Conservation (phyloP, 2,888 invertebrate genomes). For the Cataglyphis cursor region DNA sequence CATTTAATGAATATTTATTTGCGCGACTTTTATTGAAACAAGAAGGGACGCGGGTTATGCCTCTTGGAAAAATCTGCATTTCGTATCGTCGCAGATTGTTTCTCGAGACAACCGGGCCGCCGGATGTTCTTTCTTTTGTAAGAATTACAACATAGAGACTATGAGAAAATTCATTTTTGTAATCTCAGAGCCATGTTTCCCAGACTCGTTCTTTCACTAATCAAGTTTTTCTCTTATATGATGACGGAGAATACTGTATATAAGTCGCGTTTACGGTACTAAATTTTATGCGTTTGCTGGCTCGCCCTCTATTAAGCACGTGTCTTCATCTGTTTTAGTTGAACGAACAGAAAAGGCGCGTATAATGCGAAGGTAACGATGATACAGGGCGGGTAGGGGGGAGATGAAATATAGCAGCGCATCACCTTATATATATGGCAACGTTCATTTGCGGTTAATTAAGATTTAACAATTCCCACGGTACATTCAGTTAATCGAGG, state of each 20-base stretch:
- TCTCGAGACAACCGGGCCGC: background rate
- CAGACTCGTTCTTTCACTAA: conserved; percentile 10
- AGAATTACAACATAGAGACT: background rate
- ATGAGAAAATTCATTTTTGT: conserved; percentile 30
- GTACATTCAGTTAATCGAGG: conserved; percentile 2
- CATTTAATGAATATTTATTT: conserved; percentile 40
- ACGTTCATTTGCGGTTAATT: conserved; percentile 56
- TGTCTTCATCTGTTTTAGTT: conserved; percentile 55
- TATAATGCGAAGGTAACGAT: conserved; percentile 39
- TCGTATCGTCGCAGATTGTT: conserved; percentile 16
- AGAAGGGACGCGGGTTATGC: background rate
- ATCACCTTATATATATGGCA: background rate
- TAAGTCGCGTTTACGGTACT: conserved; percentile 59
- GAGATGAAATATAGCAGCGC: background rate
- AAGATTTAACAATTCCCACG: conserved; percentile 39
- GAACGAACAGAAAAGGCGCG: conserved; percentile 42
- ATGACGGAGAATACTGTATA: conserved; percentile 31
- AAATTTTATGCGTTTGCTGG: conserved; percentile 68
- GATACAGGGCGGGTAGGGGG: background rate
- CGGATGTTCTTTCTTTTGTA: background rate
- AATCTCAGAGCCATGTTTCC: background rate
- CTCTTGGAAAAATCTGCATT: conserved; percentile 32
- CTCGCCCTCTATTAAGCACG: conserved; percentile 63
- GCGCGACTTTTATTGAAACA: background rate
- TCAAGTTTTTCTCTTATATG: conserved; percentile 44